These are phyloP conservation scores for Pavo muticus DNA, from an alignment of 2,113 vertebrate species.

Conservation along the genomic window DNA sequence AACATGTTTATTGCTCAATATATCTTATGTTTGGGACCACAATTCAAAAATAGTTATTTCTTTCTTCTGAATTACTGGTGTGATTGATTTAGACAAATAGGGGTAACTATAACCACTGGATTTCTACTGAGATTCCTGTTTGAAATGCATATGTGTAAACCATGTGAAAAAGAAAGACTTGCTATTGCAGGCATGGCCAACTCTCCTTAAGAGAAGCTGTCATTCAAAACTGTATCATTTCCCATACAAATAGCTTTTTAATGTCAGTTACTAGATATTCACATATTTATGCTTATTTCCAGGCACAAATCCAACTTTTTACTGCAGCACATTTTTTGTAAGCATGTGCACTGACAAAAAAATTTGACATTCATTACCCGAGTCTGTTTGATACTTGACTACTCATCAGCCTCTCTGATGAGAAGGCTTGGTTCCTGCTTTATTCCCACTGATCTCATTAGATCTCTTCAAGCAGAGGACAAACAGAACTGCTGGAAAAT, in stretches of 20 bases:
- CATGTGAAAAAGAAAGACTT: background rate
- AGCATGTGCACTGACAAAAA: background rate
- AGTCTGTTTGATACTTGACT: background rate
- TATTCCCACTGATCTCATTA: background rate
- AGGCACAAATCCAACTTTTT: background rate
- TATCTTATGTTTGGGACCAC: background rate
- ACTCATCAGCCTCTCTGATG: background rate
- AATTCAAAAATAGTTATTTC: background rate
- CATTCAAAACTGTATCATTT: background rate
- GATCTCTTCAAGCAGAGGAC: background rate
- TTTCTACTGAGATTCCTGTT: background rate
- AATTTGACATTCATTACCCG: background rate
- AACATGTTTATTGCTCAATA: background rate
- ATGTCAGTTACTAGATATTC: background rate
- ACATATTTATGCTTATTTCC: background rate
- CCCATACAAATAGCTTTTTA: background rate
- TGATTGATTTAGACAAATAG: background rate
- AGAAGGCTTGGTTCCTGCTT: background rate
- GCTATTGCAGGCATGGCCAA: background rate
- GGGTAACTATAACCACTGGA: background rate
- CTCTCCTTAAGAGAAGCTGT: background rate
- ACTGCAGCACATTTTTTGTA: background rate
- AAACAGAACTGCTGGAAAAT: background rate
- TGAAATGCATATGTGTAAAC: background rate
- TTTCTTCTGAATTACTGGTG: background rate